These are phyloP conservation scores for Cataglyphis rosenhaueri DNA, from an alignment of 2,888 invertebrate species.

Conservation along the genomic window DNA sequence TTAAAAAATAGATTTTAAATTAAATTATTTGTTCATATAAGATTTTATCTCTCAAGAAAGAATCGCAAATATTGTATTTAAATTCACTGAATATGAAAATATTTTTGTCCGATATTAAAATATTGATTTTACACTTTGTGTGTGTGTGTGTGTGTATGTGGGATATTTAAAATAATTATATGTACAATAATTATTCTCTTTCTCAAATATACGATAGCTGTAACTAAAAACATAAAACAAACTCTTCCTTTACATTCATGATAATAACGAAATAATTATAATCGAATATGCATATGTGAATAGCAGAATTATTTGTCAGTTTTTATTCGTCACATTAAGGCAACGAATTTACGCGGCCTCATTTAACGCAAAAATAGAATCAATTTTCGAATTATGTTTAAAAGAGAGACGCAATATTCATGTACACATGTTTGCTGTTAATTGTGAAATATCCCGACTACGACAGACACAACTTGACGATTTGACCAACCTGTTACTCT, in stretches of 20 bases:
- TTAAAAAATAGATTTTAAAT: background rate
- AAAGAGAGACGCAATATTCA: background rate
- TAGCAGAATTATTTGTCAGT: background rate
- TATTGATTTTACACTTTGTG: background rate
- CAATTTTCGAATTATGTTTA: background rate
- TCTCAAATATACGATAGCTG: background rate
- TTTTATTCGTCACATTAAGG: background rate
- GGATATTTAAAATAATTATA: slow-evolving; percentile 23
- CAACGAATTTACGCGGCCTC: background rate
- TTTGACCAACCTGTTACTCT: slow-evolving; percentile 34
- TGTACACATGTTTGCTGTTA: background rate
- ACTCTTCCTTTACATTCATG: background rate
- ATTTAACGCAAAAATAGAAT: background rate
- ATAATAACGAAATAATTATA: slow-evolving; percentile 16
- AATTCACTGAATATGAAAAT: background rate
- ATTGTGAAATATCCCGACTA: background rate
- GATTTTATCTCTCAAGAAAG: background rate
- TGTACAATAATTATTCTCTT: slow-evolving; percentile 15
- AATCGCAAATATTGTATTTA: background rate
- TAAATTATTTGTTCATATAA: background rate
- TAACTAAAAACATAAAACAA: background rate
- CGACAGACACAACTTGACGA: background rate
- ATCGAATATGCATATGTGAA: background rate
- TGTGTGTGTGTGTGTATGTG: background rate
- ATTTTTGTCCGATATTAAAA: background rate